Percentiles rank a stretch among this genome's conserved stretches.
phyloP scores from a whole-genome alignment of 2,797 vertebrate genomes.

The Falco cherrug region DNA sequence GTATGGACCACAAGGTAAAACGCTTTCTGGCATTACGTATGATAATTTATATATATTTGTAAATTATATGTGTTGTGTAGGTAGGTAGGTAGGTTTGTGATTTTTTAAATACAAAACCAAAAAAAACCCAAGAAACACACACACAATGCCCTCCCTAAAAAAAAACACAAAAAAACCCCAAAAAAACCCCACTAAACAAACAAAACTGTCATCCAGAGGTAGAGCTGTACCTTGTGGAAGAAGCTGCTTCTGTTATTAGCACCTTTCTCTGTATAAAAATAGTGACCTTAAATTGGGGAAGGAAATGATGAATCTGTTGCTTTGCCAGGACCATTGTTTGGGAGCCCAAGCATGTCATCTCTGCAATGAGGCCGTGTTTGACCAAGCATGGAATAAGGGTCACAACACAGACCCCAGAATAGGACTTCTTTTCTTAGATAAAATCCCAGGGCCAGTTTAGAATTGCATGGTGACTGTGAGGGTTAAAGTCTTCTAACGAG shows the following conservation, averaged over 20 bases:
- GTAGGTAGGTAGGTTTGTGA: neutral
- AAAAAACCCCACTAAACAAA: neutral
- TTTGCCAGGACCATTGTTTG: slow-evolving; percentile 11
- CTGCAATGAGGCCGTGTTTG: neutral
- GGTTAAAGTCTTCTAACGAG: slow-evolving; percentile 38
- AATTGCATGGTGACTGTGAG: neutral
- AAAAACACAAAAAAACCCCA: too few relatives aligned
- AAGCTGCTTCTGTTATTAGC: slow-evolving; percentile 16
- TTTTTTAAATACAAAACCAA: neutral
- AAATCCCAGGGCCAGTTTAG: slow-evolving; percentile 43
- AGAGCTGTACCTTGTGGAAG: neutral
- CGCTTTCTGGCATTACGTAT: neutral
- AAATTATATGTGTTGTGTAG: accelerated
- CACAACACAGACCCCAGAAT: neutral
- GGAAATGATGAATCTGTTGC: slow-evolving; percentile 9
- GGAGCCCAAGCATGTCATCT: neutral
- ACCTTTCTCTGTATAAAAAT: slow-evolving; percentile 22
- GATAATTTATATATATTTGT: neutral
- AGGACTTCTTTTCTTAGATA: slow-evolving; percentile 27
- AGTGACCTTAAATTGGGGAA: neutral
- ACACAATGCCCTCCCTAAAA: neutral
- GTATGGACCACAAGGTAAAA: slow-evolving; percentile 92
- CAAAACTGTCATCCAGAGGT: neutral
- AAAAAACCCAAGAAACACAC: neutral
- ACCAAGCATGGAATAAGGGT: slow-evolving; percentile 2